Evolutionary conservation across 2,797 vertebrate species (phyloP), one percentile per base, ranked within the genome.

Genomic region (Xenops minutus): DNA sequence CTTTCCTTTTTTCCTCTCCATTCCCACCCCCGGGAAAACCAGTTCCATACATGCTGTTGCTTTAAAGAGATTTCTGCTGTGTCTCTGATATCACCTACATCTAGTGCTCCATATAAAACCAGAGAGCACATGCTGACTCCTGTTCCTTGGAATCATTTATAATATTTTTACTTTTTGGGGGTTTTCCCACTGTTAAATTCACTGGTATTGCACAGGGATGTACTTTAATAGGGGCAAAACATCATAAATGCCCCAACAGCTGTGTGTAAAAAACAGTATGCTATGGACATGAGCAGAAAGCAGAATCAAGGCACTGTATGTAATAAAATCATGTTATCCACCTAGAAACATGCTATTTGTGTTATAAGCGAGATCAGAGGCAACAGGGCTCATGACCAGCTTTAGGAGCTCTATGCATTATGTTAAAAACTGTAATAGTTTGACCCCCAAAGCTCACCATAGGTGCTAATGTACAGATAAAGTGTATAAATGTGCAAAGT

Each of bases 41-140:
- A 89, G 79, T 52, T 89, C 79, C 85, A 59, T 78, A 66, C 69
- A 90, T n/a, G 27, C 39, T 54, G 89, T 88, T 84, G 58, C 76
- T 89, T 88, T 82, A 92, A 74, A 96, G 62, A 62, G 39, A 74
- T 59, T 84, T 91, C 62, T 93, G 59, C 91, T 74, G 41, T 73
- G 29, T 54, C 66, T 94, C 91, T 92, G 64, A n/a, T 88, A 82
- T 58, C 79, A 91, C 85, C 85, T 81, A 22, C 55, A 75, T 75
- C 48, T 71, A 71, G 29, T 62, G 58, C 34, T 91, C 46, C 59
- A 56, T 21, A 81, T 37, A 93, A 95, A 91, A 88, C 3, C 41
- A 59, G 32, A 23, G n/a, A 89, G 62, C 58, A 69, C 76, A 55
- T 63, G 62, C 75, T 81, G 76, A 63, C 44, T 82, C 27, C 36